Evolutionary conservation across 2,888 invertebrate species (phyloP).

Genomic region (Corbicula japonica): DNA sequence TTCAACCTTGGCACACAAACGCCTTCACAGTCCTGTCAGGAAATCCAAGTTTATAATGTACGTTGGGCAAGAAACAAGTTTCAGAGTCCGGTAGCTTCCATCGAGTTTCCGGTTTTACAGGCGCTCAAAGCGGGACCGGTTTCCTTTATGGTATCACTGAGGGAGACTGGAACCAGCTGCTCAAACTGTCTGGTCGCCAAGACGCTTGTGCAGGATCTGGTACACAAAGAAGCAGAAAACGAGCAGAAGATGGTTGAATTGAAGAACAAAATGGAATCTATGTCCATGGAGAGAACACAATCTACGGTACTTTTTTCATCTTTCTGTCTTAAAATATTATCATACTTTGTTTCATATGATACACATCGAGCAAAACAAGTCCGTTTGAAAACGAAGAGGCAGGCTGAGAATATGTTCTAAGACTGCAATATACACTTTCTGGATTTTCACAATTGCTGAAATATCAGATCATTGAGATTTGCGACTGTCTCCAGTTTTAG

Average conservation of each 20-base stretch:
- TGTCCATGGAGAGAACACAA: neutral
- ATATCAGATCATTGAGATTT: neutral
- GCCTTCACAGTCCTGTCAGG: neutral
- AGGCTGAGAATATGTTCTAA: neutral
- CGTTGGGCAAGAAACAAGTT: neutral
- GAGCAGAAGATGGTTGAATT: slow-evolving; percentile 20
- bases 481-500: neutral
- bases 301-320: slow-evolving; percentile 1
- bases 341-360: neutral
- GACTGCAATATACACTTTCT: neutral
- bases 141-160: slow-evolving; percentile 39
- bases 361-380: neutral
- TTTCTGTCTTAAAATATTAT: neutral
- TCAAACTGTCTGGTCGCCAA: slow-evolving; percentile 37
- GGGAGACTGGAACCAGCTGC: slow-evolving; percentile 2
- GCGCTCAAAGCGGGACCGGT: slow-evolving; percentile 45
- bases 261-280: slow-evolving; percentile 11
- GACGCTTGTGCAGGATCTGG: slow-evolving; percentile 39
- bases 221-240: slow-evolving; percentile 5
- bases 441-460: neutral
- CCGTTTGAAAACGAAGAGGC: neutral
- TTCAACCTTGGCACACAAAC: neutral
- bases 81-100: slow-evolving; percentile 10
- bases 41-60: neutral
- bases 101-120: slow-evolving; percentile 39